Percentiles rank a stretch among this genome's conserved stretches.
phyloP scores from a whole-genome alignment of 2,113 vertebrate species.

The Perccottus glenii region DNA sequence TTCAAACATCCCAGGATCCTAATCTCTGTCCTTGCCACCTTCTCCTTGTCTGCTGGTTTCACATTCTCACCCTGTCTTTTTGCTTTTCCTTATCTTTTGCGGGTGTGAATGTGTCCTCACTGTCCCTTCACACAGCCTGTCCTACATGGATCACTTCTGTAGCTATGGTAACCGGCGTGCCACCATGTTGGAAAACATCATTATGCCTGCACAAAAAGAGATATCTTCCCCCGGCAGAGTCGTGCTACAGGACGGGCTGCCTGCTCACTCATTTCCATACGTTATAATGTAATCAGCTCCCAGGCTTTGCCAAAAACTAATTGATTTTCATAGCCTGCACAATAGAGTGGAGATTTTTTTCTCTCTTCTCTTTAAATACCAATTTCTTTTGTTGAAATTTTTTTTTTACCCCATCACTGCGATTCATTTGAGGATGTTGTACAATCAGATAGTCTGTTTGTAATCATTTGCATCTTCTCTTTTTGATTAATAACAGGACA shows the following conservation, averaged over 20 bases:
- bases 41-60: constrained; percentile 1
- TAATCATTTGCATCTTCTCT: constrained; percentile 4
- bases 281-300: constrained; percentile 59
- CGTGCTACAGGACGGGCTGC: constrained; percentile 6
- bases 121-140: constrained; percentile 35
- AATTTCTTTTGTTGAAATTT: constrained; percentile 18
- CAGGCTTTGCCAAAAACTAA: constrained; percentile 54
- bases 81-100: constrained; percentile 37
- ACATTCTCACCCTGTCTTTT: constrained; percentile 28
- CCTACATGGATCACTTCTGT: constrained; percentile 60
- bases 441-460: constrained; percentile 30
- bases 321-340: constrained; percentile 56
- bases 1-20: constrained; percentile 16
- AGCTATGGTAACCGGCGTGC: constrained; percentile 73
- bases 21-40: constrained; percentile 16
- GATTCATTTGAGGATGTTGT: constrained; percentile 18
- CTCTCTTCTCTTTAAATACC: constrained; percentile 28
- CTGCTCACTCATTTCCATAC: constrained; percentile 52
- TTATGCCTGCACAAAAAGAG: constrained; percentile 50
- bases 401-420: background rate
- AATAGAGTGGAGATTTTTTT: constrained; percentile 31
- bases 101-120: constrained; percentile 40
- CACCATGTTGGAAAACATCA: constrained; percentile 64
- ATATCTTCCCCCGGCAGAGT: constrained; percentile 28
- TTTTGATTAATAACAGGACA: constrained; percentile 10